Evolutionary conservation across 1,140 invertebrate genomes (phyloP).

Genomic region (Drosophila asahinai): DNA sequence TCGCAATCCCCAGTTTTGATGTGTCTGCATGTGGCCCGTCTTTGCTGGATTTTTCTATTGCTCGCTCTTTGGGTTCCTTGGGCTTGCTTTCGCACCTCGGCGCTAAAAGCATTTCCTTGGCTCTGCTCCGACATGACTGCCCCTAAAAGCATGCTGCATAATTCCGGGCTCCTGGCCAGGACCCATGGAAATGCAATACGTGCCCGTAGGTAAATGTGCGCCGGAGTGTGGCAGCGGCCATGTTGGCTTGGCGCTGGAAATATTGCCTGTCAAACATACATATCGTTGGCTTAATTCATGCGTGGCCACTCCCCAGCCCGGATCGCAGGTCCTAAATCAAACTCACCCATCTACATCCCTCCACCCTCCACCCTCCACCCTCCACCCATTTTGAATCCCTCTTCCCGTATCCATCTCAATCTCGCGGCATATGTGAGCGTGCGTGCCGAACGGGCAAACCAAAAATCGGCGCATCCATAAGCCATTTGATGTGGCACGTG

Average conservation of each 20-base stretch:
- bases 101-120: conserved; percentile 43
- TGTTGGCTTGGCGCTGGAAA: conserved; percentile 19
- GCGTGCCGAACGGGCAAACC: conserved; percentile 48
- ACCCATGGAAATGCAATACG: conserved; percentile 60
- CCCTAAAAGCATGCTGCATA: conserved; percentile 52
- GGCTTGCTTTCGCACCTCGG: background rate
- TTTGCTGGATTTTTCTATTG: conserved; percentile 4
- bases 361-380: background rate
- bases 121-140: conserved; percentile 12
- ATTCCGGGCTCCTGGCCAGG: conserved; percentile 38
- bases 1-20: conserved; percentile 14
- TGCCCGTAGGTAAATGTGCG: conserved; percentile 34
- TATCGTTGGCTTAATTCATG: conserved; percentile 66
- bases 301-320: conserved; percentile 35
- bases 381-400: background rate
- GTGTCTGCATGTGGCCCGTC: conserved; percentile 13
- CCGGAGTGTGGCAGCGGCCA: background rate
- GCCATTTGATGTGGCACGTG: conserved; percentile 60
- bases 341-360: background rate
- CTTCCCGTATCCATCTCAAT: conserved; percentile 23
- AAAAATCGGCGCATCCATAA: conserved; percentile 53
- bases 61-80: background rate
- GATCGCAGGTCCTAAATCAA: conserved; percentile 6
- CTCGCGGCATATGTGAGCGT: conserved; percentile 59
- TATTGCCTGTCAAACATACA: conserved; percentile 68